Evolutionary conservation across 2,797 vertebrate genomes (phyloP), one percentile per base, ranked within the genome.

Genomic region (Delichon dasypus): DNA sequence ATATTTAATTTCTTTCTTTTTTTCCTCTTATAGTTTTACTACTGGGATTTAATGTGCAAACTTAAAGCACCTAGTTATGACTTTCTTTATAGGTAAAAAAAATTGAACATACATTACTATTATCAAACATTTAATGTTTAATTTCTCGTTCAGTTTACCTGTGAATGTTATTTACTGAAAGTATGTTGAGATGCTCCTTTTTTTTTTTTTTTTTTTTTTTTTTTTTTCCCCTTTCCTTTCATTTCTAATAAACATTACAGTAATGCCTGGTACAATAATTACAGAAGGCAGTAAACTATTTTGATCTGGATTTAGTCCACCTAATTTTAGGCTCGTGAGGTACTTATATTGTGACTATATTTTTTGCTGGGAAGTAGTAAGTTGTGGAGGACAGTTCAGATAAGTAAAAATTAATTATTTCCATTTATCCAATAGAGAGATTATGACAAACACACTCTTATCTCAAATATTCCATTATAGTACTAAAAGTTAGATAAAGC

Each of bases 121-220:
- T 61, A 30, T 32, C 16, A 71, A 42, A 16, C 6, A 19, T 36
- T 66, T 75, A 45, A 54, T 45, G 6, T 18, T 60, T 22, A 83
- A 65, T 44, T 86, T 71, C 19, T 47, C 22, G 14, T 65, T 80
- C 16, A 34, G 16, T 32, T n/a, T 61, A 16, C 3, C 16, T 25
- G 12, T n/a, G 29, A 86, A n/a, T 73, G 65, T 20, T 26, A 53
- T 30, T 54, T 72, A 47, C 4, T 29, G 23, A 58, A 72, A 45
- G 2, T 18, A 44, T 14, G 2, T 61, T 47, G 9, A 30, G 5
- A 14, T 73, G 5, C 1, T 71, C 3, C 8, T 16, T 60, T 66
- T 38, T 11, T 11, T 5, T 13, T n/a, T 2, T 6, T 23, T 27
- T 5, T 13, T n/a, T 2, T 6, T 23, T 27, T 13, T 22, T 7